phyloP scores from a whole-genome alignment of 2,113 vertebrate genomes.

The Mesoclemmys tuberculata region DNA sequence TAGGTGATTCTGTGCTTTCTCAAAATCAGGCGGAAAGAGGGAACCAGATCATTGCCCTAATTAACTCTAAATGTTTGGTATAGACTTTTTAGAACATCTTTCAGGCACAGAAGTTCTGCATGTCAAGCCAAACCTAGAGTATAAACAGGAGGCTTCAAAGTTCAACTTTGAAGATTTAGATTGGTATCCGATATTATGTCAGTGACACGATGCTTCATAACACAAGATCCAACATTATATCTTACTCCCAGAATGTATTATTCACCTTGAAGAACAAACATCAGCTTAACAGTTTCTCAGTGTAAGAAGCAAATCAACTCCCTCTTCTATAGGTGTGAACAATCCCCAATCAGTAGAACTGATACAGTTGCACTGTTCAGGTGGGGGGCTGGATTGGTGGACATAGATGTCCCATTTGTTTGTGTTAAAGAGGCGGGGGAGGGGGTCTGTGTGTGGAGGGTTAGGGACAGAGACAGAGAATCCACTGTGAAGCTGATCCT shows the following conservation, averaged over 20 bases:
- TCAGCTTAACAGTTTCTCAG: neutral
- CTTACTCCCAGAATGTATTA: neutral
- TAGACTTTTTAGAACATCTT: constrained; percentile 5
- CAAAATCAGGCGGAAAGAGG: neutral
- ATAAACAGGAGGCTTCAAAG: constrained; percentile 4
- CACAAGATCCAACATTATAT: neutral
- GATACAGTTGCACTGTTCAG: rapidly evolving
- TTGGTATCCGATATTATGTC: neutral
- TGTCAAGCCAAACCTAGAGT: constrained; percentile 20
- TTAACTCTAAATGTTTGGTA: constrained; percentile 62
- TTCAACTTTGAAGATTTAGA: neutral
- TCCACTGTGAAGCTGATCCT: neutral
- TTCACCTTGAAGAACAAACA: neutral
- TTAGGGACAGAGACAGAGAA: neutral
- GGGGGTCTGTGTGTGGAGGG: neutral
- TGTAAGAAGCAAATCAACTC: neutral
- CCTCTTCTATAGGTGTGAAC: neutral
- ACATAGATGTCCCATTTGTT: neutral
- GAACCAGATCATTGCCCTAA: constrained; percentile 48
- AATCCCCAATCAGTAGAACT: neutral
- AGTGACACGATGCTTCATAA: neutral
- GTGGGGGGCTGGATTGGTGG: neutral
- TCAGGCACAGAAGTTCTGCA: constrained; percentile 22
- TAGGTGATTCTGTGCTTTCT: constrained; percentile 59
- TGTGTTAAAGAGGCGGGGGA: neutral